Conservation (phyloP, 2,113 vertebrate species). For the Perca flavescens region DNA sequence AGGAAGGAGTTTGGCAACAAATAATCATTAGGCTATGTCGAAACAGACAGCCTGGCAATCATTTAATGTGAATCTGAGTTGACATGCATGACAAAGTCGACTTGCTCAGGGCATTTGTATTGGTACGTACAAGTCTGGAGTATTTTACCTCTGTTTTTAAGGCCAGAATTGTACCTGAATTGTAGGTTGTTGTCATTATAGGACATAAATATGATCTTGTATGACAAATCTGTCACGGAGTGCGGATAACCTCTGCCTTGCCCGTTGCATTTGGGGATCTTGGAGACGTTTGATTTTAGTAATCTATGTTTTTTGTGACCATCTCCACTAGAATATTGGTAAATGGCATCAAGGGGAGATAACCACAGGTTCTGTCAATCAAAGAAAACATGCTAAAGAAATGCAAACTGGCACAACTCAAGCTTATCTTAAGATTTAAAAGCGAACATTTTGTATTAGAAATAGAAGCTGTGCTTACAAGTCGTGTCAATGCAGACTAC, state of each 20-base stretch:
- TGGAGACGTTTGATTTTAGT: conserved; percentile 45
- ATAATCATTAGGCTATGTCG: conserved; percentile 35
- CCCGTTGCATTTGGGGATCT: conserved; percentile 3
- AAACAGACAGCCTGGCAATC: background rate
- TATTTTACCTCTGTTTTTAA: conserved; percentile 3
- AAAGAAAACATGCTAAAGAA: conserved; percentile 54
- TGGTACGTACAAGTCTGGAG: background rate
- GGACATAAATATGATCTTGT: background rate
- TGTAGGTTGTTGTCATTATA: conserved; percentile 13
- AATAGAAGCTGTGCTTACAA: conserved; percentile 52
- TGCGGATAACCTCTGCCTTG: conserved; percentile 22
- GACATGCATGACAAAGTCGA: conserved; percentile 9
- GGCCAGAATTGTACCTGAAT: background rate
- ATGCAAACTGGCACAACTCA: conserved; percentile 42
- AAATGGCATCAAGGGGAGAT: conserved; percentile 56
- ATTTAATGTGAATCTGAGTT: conserved; percentile 36
- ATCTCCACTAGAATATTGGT: conserved; percentile 43
- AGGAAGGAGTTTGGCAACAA: conserved; percentile 22
- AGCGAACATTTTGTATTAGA: conserved; percentile 56
- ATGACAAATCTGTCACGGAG: conserved; percentile 14
- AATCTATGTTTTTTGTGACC: conserved; percentile 49
- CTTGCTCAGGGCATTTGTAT: conserved; percentile 13
- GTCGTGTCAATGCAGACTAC: conserved; percentile 55
- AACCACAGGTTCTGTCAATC: conserved; percentile 49
- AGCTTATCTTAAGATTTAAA: conserved; percentile 59